phyloP scores from a whole-genome alignment of 2,888 invertebrate species.

The Ariolimax columbianus region DNA sequence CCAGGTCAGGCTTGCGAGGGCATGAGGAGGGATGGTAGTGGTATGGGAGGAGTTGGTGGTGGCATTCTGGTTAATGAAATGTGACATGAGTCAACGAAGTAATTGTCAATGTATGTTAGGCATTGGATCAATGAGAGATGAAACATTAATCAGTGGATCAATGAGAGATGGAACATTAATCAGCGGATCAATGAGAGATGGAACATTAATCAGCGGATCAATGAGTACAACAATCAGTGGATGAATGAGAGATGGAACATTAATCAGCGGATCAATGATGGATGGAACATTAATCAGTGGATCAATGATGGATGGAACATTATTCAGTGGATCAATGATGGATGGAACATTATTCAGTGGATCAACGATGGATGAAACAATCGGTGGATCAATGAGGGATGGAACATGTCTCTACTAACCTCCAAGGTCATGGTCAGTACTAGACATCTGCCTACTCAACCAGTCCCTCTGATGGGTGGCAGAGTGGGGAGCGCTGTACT shows the following conservation, averaged over 20 bases:
- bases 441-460: not conserved
- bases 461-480: not conserved
- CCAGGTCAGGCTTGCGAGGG: not conserved
- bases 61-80: not conserved
- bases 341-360: not conserved
- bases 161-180: no score
- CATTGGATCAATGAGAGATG: no score
- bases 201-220: no score
- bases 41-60: not conserved
- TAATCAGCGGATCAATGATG: no score
- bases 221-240: no score
- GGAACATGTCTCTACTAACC: not conserved
- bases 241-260: no score
- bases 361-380: no score
- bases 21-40: not conserved
- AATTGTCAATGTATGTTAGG: no score
- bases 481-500: slow-evolving; percentile 17
- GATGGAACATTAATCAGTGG: no score
- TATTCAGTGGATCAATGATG: not conserved
- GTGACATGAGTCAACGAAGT: not conserved
- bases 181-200: no score
- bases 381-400: no score
- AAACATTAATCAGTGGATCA: no score
- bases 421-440: not conserved
- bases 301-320: not conserved